A percentile compares a stretch with the other conserved stretches of the same genome.
Evolutionary conservation across 2,797 vertebrate species (phyloP).

Genomic region (Apodemus agrarius): DNA sequence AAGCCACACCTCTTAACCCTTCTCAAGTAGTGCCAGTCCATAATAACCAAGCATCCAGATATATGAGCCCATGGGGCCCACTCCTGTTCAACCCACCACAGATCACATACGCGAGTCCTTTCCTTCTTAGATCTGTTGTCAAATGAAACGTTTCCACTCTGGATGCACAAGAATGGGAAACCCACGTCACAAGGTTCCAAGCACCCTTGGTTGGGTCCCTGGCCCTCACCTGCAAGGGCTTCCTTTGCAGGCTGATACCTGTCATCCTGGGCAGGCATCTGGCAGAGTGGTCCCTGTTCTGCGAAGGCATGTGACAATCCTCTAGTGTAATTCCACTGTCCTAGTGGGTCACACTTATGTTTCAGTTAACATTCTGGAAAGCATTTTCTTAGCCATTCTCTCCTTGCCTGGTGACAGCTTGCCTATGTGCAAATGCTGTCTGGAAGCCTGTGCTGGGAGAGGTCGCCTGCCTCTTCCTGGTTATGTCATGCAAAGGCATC

Average conservation of each 20-base stretch:
- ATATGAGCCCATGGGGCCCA: no score
- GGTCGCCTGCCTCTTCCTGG: fast-evolving
- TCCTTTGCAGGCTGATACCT: fast-evolving
- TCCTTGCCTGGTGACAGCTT: neutral
- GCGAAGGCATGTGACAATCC: fast-evolving
- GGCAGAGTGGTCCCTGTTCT: fast-evolving
- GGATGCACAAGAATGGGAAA: fast-evolving
- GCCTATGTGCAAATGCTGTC: fast-evolving
- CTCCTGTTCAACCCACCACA: neutral
- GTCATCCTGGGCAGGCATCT: fast-evolving
- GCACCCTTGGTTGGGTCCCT: fast-evolving
- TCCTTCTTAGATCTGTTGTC: fast-evolving
- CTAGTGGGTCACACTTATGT: fast-evolving
- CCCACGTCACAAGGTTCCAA: fast-evolving
- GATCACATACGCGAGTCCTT: fast-evolving
- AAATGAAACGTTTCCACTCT: fast-evolving
- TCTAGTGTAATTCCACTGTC: fast-evolving
- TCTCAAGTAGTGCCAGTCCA: neutral
- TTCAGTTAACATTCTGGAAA: fast-evolving
- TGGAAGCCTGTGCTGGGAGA: neutral
- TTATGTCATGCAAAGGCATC: fast-evolving
- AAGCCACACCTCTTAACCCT: neutral
- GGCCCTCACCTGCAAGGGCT: fast-evolving
- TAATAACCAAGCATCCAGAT: neutral
- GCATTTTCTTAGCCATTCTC: fast-evolving